Evolutionary conservation across 2,797 vertebrate genomes (phyloP), one percentile per base, ranked within the genome.

Genomic region (Anolis apletophallus): DNA sequence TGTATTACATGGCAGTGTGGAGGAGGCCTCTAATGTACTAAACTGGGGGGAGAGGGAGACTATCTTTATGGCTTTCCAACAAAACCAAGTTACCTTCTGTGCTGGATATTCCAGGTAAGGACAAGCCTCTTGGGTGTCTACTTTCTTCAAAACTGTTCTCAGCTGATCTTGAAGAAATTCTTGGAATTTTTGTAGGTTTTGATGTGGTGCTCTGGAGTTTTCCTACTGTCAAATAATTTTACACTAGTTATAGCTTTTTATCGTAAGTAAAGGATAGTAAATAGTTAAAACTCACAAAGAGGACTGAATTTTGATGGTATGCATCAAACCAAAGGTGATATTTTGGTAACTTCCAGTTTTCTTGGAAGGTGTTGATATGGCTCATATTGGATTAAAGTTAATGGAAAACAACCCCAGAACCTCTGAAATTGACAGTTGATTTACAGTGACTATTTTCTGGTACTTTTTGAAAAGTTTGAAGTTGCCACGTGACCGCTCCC

Each of bases 101-200:
- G 90, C 77, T 96, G 90, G 91, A 94, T 92, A 97, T 94, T 93
- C 95, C 95, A 86, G 95, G 95, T 86, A 96, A 87, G 29, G 91
- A 95, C 85, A 96, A 13, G 86, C 89, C 87, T 89, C 90, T 95
- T 92, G 90, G 93, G 46, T 93, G 88, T 79, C 83, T 0, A 0
- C 89, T 87, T 84, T 84, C 77, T 82, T 95, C 91, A 77, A 52
- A 79, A 83, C 78, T 90, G 87, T 84, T 93, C 92, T 67, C 90
- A 92, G 90, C 82, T 90, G 95, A 94, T 54, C 92, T 94, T 90
- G 90, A 94, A 86, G 94, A 72, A 83, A 95, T 84, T 91, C 91
- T 94, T 88, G 95, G 88, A 90, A 93, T 91, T 83, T 94, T 88
- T 87, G 95, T 94, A 40, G 96, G 95, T 74, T 93, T 90, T 90